A percentile compares a stretch with the other conserved stretches of the same genome.
Conservation (phyloP, 2,888 invertebrate genomes). For the Sipha maydis region DNA sequence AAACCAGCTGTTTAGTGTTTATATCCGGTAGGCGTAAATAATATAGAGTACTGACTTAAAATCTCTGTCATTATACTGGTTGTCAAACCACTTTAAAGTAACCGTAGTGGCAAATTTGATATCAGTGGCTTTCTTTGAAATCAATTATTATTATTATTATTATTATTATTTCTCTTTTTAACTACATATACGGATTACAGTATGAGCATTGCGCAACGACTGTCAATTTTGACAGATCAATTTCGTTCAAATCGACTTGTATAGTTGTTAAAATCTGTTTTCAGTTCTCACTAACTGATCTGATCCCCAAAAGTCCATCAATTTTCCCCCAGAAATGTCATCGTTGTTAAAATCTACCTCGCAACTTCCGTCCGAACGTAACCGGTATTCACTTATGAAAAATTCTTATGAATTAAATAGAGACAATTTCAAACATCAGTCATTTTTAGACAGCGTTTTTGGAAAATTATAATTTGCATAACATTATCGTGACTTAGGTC, state of each 20-base stretch:
- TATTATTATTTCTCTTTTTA: not conserved
- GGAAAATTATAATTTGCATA: slow-evolving; percentile 26
- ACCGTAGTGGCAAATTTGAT: not conserved
- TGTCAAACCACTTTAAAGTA: slow-evolving; percentile 31
- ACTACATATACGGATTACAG: not conserved
- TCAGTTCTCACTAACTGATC: not conserved
- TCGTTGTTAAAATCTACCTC: not conserved
- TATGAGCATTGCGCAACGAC: not conserved
- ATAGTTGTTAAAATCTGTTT: not conserved
- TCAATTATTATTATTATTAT: slow-evolving; percentile 40
- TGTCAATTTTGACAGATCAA: slow-evolving; percentile 56
- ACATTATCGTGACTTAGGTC: not conserved
- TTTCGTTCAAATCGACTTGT: slow-evolving; percentile 9
- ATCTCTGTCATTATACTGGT: not conserved
- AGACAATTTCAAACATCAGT: slow-evolving; percentile 11
- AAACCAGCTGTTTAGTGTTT: slow-evolving; percentile 18
- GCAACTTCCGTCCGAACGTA: not conserved
- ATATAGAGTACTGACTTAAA: not conserved
- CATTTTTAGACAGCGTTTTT: slow-evolving; percentile 11
- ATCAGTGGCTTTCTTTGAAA: slow-evolving; percentile 51
- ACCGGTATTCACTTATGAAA: not conserved
- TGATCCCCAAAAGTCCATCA: not conserved
- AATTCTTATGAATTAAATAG: not conserved
- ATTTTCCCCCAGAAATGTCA: not conserved
- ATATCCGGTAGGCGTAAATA: not conserved